Conservation (phyloP, 2,797 vertebrate genomes). For the Chaetodon trifasciatus region DNA sequence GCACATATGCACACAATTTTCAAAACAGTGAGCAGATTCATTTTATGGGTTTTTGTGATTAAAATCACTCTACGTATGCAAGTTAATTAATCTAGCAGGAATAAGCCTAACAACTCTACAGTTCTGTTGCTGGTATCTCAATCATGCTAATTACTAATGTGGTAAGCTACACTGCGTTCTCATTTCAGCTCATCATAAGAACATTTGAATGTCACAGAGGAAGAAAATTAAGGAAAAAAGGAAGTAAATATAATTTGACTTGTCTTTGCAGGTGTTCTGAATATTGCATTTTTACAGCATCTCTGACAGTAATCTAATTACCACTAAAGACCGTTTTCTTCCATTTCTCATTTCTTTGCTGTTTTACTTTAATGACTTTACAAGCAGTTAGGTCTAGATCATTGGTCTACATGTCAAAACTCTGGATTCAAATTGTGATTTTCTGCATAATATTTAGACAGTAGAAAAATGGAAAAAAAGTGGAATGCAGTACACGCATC, state of each 20-base stretch:
- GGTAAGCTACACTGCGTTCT: conserved; percentile 7
- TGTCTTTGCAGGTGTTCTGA: conserved; percentile 51
- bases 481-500: not conserved
- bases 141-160: conserved; percentile 17
- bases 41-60: conserved; percentile 1
- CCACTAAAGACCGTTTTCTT: conserved; percentile 22
- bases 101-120: not conserved
- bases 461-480: not conserved
- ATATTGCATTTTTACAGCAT: conserved; percentile 36
- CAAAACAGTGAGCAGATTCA: not conserved
- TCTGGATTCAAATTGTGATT: conserved; percentile 16
- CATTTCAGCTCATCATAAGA: conserved; percentile 21
- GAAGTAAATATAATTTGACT: not conserved
- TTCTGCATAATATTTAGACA: conserved; percentile 21
- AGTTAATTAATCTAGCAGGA: conserved; percentile 38
- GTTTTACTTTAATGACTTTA: conserved; percentile 47
- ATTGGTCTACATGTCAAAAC: conserved; percentile 27
- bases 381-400: conserved; percentile 45
- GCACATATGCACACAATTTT: not conserved
- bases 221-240: not conserved
- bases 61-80: not conserved
- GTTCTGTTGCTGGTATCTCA: conserved; percentile 1
- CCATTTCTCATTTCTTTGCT: conserved; percentile 30
- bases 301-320: conserved; percentile 43
- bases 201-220: conserved; percentile 32